These are phyloP conservation scores for Monodelphis domestica DNA, from an alignment of 2,797 vertebrate species.

Conservation along the genomic window DNA sequence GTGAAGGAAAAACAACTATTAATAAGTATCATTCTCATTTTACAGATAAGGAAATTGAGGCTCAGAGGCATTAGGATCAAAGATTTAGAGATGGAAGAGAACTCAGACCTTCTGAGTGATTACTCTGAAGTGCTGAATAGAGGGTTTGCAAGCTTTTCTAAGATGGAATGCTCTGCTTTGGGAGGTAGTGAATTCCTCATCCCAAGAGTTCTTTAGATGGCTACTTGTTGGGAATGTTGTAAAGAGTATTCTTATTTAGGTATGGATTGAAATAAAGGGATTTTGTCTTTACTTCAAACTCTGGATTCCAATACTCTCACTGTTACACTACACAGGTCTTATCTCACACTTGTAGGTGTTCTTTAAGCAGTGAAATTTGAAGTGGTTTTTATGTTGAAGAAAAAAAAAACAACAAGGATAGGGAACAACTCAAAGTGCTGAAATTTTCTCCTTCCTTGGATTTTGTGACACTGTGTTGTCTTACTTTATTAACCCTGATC, in stretches of 20 bases:
- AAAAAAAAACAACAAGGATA: slow-evolving; percentile 25
- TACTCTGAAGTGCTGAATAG: neutral
- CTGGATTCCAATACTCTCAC: neutral
- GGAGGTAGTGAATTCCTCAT: neutral
- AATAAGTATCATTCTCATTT: neutral
- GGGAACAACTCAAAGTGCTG: slow-evolving; percentile 2
- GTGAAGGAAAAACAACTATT: neutral
- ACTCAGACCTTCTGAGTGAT: neutral
- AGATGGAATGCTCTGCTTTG: neutral
- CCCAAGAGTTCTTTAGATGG: neutral
- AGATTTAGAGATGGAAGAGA: neutral
- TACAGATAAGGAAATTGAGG: neutral
- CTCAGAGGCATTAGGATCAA: neutral
- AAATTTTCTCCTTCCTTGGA: slow-evolving; percentile 27
- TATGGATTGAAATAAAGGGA: neutral
- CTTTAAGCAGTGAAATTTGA: neutral
- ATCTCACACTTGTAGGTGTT: neutral
- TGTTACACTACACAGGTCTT: too few species aligned
- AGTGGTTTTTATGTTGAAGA: neutral
- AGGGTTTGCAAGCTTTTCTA: neutral
- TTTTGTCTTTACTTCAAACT: too few species aligned
- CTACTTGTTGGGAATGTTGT: neutral
- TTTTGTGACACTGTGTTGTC: neutral
- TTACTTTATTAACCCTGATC: neutral
- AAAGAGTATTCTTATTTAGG: neutral